Evolutionary conservation across 2,888 invertebrate genomes (phyloP).

Genomic region (Drosophila longiperda): DNA sequence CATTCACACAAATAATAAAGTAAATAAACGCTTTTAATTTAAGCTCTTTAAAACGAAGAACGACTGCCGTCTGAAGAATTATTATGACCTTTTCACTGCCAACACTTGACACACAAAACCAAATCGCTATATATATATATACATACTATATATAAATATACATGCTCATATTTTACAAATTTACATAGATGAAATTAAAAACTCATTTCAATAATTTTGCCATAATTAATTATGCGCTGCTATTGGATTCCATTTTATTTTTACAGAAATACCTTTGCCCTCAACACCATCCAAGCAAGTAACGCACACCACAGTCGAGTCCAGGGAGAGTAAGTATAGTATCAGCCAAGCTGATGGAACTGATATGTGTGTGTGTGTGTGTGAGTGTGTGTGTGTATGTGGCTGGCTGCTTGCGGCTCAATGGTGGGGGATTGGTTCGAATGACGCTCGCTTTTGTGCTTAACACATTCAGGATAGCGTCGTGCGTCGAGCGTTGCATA

Average conservation of each 20-base stretch:
- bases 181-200: constrained; percentile 57
- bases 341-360: constrained; percentile 50
- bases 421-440: neutral
- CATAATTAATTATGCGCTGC: constrained; percentile 76
- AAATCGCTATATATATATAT: constrained; percentile 12
- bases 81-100: constrained; percentile 43
- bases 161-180: constrained; percentile 4
- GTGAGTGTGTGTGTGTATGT: neutral
- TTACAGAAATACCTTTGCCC: constrained; percentile 94
- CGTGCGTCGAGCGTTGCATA: constrained; percentile 54
- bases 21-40: constrained; percentile 15
- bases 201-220: constrained; percentile 55
- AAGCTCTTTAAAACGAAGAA: constrained; percentile 35
- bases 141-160: neutral
- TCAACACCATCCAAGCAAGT: constrained; percentile 92
- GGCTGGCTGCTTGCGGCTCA: neutral
- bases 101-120: constrained; percentile 61
- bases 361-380: constrained; percentile 23
- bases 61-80: constrained; percentile 11
- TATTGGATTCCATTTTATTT: constrained; percentile 61
- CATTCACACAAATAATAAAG: neutral
- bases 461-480: constrained; percentile 59
- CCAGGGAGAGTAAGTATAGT: constrained; percentile 85
- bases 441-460: constrained; percentile 59
- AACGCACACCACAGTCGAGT: constrained; percentile 84